Conservation (phyloP, 2,888 invertebrate species). For the Tipula lateralis region DNA sequence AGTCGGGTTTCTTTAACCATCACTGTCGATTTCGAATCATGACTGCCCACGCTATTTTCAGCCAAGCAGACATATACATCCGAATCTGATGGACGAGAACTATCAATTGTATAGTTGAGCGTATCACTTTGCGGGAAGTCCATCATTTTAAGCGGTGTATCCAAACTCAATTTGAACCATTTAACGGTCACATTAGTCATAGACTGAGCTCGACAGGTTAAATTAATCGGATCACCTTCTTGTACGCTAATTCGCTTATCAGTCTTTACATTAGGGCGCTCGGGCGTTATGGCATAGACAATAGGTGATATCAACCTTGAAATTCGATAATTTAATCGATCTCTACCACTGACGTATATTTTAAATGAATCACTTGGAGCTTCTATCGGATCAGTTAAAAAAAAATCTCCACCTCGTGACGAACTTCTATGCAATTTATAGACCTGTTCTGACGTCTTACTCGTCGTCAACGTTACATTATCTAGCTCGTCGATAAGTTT, state of each 20-base stretch:
- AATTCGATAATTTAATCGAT: neutral
- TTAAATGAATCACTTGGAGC: neutral
- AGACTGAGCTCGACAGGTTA: neutral
- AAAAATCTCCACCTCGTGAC: neutral
- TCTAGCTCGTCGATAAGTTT: neutral
- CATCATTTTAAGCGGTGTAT: neutral
- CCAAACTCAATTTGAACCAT: neutral
- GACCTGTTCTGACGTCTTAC: neutral
- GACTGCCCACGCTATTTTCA: neutral
- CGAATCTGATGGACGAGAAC: neutral
- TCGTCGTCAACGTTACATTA: neutral
- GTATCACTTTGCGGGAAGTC: neutral
- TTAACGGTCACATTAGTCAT: neutral
- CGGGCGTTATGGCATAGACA: neutral
- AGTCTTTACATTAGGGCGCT: neutral
- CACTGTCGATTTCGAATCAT: neutral
- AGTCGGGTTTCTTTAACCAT: neutral
- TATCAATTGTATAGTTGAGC: neutral
- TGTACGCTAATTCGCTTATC: neutral
- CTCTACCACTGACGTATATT: neutral
- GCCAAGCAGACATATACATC: neutral
- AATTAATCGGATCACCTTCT: neutral
- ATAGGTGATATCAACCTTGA: neutral
- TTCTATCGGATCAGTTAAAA: neutral
- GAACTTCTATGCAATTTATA: neutral